These are phyloP conservation scores for Sarotherodon lohbergeri DNA, from an alignment of 2,113 vertebrate species.

Conservation along the genomic window DNA sequence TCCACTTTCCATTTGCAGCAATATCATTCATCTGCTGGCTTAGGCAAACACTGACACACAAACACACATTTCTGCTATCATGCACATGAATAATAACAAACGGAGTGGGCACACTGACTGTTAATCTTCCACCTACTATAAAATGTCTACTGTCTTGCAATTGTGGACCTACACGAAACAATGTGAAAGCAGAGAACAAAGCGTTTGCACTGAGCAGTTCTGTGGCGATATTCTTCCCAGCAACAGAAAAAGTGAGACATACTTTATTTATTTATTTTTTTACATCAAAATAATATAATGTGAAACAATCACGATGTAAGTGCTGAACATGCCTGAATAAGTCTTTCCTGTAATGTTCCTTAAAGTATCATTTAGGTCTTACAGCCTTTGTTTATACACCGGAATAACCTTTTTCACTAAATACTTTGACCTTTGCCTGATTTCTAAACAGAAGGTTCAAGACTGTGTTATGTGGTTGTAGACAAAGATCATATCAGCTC, in stretches of 20 bases:
- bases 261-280: background rate
- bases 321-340: background rate
- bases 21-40: background rate
- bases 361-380: background rate
- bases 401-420: background rate
- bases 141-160: background rate
- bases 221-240: background rate
- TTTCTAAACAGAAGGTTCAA: background rate
- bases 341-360: background rate
- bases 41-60: background rate
- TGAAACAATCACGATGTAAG: background rate
- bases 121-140: conserved; percentile 21
- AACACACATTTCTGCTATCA: background rate
- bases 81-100: background rate
- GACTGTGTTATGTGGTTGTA: background rate
- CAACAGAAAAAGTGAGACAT: background rate
- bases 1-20: background rate
- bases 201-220: background rate
- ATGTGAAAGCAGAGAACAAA: background rate
- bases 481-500: background rate
- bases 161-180: background rate
- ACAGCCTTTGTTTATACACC: background rate
- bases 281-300: background rate
- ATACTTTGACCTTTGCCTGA: background rate
- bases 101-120: conserved; percentile 28